These are phyloP conservation scores for Prionailurus bengalensis DNA, from an alignment of 2,113 vertebrate species.

Conservation along the genomic window DNA sequence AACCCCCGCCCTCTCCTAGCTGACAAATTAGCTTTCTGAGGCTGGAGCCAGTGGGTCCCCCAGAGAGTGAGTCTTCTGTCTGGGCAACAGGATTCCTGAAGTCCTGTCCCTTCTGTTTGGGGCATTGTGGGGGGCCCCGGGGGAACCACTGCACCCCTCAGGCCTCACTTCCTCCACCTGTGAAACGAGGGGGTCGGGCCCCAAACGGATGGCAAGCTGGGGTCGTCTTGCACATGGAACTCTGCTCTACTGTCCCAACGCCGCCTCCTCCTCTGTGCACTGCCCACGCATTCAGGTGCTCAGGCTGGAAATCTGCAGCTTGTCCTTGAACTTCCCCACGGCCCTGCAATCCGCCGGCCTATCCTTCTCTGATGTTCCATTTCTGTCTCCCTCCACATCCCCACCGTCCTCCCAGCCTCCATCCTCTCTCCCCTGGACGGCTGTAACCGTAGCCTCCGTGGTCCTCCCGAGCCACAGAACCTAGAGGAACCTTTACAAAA, in stretches of 20 bases:
- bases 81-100: background rate
- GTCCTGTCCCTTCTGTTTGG: background rate
- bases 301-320: background rate
- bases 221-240: background rate
- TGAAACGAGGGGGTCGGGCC: background rate
- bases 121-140: background rate
- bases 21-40: constrained; percentile 5
- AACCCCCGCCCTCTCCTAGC: constrained; percentile 16
- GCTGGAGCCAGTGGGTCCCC: background rate
- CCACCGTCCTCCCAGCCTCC: background rate
- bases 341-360: background rate
- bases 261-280: background rate
- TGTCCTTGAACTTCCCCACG: background rate
- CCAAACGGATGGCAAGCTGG: background rate
- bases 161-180: background rate
- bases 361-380: background rate
- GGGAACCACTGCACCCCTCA: background rate
- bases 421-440: background rate
- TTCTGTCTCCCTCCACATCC: background rate
- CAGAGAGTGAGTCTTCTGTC: background rate
- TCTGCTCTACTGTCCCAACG: background rate
- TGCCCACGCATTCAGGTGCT: background rate
- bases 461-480: background rate
- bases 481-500: background rate
- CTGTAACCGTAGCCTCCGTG: accelerated